A percentile compares a stretch with the other conserved stretches of the same genome.
Evolutionary conservation across 2,888 invertebrate species (phyloP).

Genomic region (Drosophila melanosoma): DNA sequence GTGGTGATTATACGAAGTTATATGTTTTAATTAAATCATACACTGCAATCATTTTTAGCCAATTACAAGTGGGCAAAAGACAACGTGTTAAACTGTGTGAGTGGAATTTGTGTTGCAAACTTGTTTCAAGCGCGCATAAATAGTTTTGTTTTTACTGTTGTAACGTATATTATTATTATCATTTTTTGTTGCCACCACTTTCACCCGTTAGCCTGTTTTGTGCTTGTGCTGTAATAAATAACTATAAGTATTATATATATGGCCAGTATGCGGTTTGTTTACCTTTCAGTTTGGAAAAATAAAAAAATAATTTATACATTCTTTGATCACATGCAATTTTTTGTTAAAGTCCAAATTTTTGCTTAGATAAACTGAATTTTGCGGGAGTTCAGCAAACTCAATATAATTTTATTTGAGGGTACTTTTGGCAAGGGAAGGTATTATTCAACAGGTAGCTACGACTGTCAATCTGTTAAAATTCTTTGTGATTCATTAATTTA

Average conservation of each 20-base stretch:
- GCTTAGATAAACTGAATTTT: slow-evolving; percentile 29
- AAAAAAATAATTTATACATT: slow-evolving; percentile 28
- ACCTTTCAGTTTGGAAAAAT: slow-evolving; percentile 9
- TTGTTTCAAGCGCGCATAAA: slow-evolving; percentile 29
- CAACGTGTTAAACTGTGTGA: slow-evolving; percentile 20
- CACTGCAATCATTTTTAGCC: background rate
- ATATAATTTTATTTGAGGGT: slow-evolving; percentile 50
- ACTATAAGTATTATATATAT: slow-evolving; percentile 1
- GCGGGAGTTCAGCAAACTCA: slow-evolving; percentile 29
- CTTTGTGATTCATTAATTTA: background rate
- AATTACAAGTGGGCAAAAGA: background rate
- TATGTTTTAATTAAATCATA: background rate
- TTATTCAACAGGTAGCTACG: slow-evolving; percentile 18
- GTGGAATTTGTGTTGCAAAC: slow-evolving; percentile 39
- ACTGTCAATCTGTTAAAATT: slow-evolving; percentile 27
- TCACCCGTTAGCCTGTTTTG: slow-evolving; percentile 26
- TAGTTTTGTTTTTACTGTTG: slow-evolving; percentile 7
- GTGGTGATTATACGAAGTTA: background rate
- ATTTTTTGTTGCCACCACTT: slow-evolving; percentile 20
- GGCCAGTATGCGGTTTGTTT: slow-evolving; percentile 8
- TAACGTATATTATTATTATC: slow-evolving; percentile 1
- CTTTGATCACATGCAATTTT: slow-evolving; percentile 45
- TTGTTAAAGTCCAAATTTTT: slow-evolving; percentile 26
- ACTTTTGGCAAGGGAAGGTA: background rate
- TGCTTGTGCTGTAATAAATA: slow-evolving; percentile 16